These are phyloP conservation scores for Leptinotarsa haldemani DNA, from an alignment of 2,888 invertebrate genomes.

Conservation along the genomic window DNA sequence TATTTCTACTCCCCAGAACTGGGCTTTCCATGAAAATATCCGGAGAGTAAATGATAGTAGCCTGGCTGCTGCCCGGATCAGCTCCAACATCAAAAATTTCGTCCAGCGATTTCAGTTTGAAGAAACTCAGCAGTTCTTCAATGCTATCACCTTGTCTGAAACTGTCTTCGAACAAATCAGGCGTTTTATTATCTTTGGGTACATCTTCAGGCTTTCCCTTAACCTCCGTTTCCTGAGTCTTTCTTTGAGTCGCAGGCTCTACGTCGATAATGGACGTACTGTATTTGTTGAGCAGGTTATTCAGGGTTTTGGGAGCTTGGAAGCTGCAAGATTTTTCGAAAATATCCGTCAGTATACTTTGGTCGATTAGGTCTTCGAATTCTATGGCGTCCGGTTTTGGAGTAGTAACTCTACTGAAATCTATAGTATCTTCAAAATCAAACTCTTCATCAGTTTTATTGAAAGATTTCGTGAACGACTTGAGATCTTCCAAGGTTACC, in stretches of 20 bases:
- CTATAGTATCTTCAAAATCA: constrained; percentile 33
- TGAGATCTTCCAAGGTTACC: constrained; percentile 53
- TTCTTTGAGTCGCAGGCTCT: constrained; percentile 4
- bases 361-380: constrained; percentile 34
- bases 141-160: constrained; percentile 26
- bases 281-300: constrained; percentile 47
- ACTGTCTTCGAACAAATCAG: neutral
- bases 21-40: constrained; percentile 37
- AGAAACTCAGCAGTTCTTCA: constrained; percentile 49
- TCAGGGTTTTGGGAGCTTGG: constrained; percentile 52
- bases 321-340: constrained; percentile 49
- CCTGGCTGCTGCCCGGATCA: constrained; percentile 38
- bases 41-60: constrained; percentile 52
- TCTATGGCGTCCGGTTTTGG: constrained; percentile 36
- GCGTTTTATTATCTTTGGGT: constrained; percentile 17
- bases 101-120: constrained; percentile 48
- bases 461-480: constrained; percentile 48
- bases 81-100: constrained; percentile 44
- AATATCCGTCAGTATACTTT: constrained; percentile 31
- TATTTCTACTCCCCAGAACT: neutral
- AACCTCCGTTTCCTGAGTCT: neutral
- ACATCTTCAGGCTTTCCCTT: constrained; percentile 1
- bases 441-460: constrained; percentile 33
- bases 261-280: constrained; percentile 39
- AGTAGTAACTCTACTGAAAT: constrained; percentile 23